Evolutionary conservation across 2,888 invertebrate genomes (phyloP).

Genomic region (Fragum whitleyi): DNA sequence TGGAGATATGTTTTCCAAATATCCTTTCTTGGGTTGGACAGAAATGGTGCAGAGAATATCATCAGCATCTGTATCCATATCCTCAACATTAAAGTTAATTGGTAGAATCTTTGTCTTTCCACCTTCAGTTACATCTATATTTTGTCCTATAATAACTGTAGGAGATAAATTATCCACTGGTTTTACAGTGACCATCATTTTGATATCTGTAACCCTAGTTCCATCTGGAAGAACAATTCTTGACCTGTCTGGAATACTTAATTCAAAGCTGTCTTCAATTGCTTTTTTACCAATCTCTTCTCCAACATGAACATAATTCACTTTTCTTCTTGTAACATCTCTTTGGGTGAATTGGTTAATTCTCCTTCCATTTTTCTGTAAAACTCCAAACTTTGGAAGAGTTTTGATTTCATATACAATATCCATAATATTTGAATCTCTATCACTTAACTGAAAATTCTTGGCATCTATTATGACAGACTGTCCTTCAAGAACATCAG

Average conservation of each 20-base stretch:
- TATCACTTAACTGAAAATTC: slow-evolving; percentile 77
- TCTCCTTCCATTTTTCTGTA: slow-evolving; percentile 72
- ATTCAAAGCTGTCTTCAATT: slow-evolving; percentile 78
- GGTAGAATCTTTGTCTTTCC: slow-evolving; percentile 77
- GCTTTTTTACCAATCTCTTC: slow-evolving; percentile 80
- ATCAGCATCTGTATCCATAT: slow-evolving; percentile 81
- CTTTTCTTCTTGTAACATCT: slow-evolving; percentile 75
- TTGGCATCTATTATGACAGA: slow-evolving; percentile 72
- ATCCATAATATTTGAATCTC: slow-evolving; percentile 78
- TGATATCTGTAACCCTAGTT: slow-evolving; percentile 75
- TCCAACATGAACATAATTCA: slow-evolving; percentile 81
- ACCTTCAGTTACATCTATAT: slow-evolving; percentile 81
- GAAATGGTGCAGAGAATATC: slow-evolving; percentile 82
- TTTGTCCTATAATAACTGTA: slow-evolving; percentile 72
- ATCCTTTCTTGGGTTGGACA: slow-evolving; percentile 82
- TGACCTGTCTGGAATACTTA: slow-evolving; percentile 79
- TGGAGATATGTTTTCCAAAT: slow-evolving; percentile 83
- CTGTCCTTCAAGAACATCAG: slow-evolving; percentile 79
- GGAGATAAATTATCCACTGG: slow-evolving; percentile 83
- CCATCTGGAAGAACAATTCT: slow-evolving; percentile 77
- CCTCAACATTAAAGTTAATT: slow-evolving; percentile 78
- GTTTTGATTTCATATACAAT: slow-evolving; percentile 78
- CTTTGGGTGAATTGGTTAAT: slow-evolving; percentile 81
- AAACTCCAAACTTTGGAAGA: slow-evolving; percentile 76
- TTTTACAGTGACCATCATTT: slow-evolving; percentile 77